Evolutionary conservation across 2,888 invertebrate genomes (phyloP), one percentile per base, ranked within the genome.

Genomic region (Clistopyga incitator): DNA sequence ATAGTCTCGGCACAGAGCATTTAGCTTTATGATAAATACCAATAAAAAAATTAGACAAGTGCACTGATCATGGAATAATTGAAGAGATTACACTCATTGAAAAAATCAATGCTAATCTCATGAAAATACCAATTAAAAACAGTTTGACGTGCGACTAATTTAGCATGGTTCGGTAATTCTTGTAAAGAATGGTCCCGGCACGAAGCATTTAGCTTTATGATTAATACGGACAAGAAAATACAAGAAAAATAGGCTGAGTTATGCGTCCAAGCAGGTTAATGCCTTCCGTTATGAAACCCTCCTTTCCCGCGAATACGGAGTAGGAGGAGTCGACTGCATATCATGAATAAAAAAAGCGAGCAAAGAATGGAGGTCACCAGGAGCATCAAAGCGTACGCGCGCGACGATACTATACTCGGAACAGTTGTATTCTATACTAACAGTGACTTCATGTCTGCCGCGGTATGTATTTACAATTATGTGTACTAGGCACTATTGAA

Each of bases 321-420:
- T 38, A 38, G 50, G 77, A 74, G 74, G 75, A 52, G 78, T 70
- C 34, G 20, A 45, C 67, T 54, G 70, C 64, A 64, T 64, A 64
- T 75, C 74, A 70, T 70, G 75, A 75, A 78, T 78, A 78, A 72
- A 56, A 70, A 78, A 56, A 6, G 61, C 61, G 65, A 79, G 74
- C 56, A 65, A 56, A 77, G 70, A 81, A 78, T 81, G 74, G 68
- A 78, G 74, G 68, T 67, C 83, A 72, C 25, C 67, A 71, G 80
- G 80, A 52, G 79, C 76, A 80, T 38, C 76, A 67, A 76, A 67
- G 80, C 83, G 83, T 78, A 45, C 65, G 71, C 67, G 65, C 23
- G 65, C 38, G 56, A 29, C 13, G 13, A 56, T 54, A 50, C 38
- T 10, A 38, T n/a, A 23, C 38, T 38, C 38, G 38, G 38, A 38